phyloP scores from a whole-genome alignment of 2,113 vertebrate species.

The Scolopax mira region DNA sequence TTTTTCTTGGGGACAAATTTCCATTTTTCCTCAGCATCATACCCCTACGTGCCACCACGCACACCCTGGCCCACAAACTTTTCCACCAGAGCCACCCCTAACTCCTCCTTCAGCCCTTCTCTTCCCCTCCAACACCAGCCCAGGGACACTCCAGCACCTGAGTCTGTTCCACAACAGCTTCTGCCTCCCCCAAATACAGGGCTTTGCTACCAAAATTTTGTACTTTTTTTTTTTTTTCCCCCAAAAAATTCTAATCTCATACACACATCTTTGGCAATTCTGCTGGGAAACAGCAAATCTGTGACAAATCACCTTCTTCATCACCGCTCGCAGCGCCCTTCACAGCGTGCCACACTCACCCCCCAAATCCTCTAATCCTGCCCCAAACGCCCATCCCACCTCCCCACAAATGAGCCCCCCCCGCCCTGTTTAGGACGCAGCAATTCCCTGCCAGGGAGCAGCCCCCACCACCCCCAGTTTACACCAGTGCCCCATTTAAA shows the following conservation, averaged over 20 bases:
- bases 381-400: not conserved
- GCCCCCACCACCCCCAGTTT: no score
- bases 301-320: not conserved
- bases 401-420: no score
- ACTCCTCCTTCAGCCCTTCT: not conserved
- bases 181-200: accelerated
- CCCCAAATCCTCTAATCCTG: not conserved
- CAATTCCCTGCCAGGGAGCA: not conserved
- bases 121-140: accelerated
- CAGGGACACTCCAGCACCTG: accelerated
- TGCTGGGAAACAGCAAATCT: not conserved
- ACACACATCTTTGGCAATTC: not conserved
- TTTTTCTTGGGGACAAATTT: accelerated
- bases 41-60: accelerated
- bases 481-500: not conserved
- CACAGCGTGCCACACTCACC: accelerated
- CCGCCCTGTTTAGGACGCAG: accelerated
- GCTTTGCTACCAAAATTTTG: not conserved
- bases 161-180: accelerated
- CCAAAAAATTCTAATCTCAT: no score
- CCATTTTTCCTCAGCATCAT: not conserved
- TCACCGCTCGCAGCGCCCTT: not conserved
- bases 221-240: no score
- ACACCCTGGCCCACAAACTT: accelerated
- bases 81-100: accelerated